These are phyloP conservation scores for Carlito syrichta DNA, from an alignment of 2,113 vertebrate genomes.

Conservation along the genomic window DNA sequence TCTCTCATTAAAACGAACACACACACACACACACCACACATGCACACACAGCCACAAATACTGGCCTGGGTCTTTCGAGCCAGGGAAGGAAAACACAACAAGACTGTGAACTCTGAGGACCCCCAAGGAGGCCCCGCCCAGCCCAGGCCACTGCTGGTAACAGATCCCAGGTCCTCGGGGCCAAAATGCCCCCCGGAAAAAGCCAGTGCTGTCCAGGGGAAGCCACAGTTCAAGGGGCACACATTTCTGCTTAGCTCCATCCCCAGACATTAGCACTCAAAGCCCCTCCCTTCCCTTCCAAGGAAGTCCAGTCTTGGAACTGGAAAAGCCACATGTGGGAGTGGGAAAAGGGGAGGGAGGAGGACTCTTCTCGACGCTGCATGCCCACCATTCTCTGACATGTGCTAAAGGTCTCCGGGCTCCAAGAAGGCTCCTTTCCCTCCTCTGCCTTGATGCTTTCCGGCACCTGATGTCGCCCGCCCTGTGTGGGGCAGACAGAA, in stretches of 20 bases:
- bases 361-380: neutral
- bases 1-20: no score
- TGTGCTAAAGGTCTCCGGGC: neutral
- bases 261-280: neutral
- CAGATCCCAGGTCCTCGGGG: neutral
- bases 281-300: neutral
- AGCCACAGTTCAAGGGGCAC: neutral
- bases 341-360: neutral
- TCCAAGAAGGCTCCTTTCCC: neutral
- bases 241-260: neutral
- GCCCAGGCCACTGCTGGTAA: neutral
- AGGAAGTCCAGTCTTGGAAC: neutral
- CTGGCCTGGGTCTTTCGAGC: neutral
- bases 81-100: neutral
- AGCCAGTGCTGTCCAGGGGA: neutral
- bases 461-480: neutral
- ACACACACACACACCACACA: neutral
- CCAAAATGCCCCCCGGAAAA: neutral
- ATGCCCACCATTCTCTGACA: neutral
- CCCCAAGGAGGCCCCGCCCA: neutral
- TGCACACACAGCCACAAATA: neutral
- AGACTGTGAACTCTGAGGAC: neutral
- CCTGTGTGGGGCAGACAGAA: neutral
- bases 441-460: neutral
- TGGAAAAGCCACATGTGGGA: neutral